Base-by-base conservation (phyloP, 2,113 vertebrate genomes). In the Papio anubis region DNA sequence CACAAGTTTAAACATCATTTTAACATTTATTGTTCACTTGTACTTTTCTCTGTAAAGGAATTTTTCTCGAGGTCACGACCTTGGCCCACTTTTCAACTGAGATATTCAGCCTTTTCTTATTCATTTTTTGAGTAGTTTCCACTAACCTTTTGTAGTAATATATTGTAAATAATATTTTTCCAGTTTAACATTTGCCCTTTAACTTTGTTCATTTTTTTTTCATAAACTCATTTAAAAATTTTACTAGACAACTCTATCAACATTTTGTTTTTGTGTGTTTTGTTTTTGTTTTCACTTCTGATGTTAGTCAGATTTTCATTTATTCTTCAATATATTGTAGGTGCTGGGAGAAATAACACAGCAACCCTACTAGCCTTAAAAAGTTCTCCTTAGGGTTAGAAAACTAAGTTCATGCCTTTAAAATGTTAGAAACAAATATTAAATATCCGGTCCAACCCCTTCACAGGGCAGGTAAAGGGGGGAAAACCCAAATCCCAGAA, bases 351-450 rank as follows among this genome's bases (percentile, higher is more conserved):
- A 94, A 95, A 82, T 48, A 92, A 75, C 16, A 40, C 23, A 64
- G 21, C 59, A 72, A 83, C 30, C 30, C 5, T 45, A 30, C 3
- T 66, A 30, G 40, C 45, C 11, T 87, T 66, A 57, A 88, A 85
- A 94, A 92, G 14, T 85, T 52, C 45, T 48, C 80, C 90, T 79
- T 18, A 52, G 79, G 23, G 45, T 91, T 97, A 83, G 76, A 93
- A 95, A 93, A 91, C 38, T 70, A 96, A 81, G 18, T 68, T 57
- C 59, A 79, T 50, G 45, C 30, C 52, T 95, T 97, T 43, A 87
- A 92, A 93, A n/a, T 38, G 48, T 59, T 70, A 73, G 21, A 50
- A 38, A 52, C 73, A 80, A 68, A 59, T 20, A 87, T 55, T 27
- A 73, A 88, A 73, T 68, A 95, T 64, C 25, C 43, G 90, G 23